A percentile compares a stretch with the other conserved stretches of the same genome.
These are phyloP conservation scores for Spermophilus dauricus DNA, from an alignment of 2,113 vertebrate genomes.

Conservation along the genomic window DNA sequence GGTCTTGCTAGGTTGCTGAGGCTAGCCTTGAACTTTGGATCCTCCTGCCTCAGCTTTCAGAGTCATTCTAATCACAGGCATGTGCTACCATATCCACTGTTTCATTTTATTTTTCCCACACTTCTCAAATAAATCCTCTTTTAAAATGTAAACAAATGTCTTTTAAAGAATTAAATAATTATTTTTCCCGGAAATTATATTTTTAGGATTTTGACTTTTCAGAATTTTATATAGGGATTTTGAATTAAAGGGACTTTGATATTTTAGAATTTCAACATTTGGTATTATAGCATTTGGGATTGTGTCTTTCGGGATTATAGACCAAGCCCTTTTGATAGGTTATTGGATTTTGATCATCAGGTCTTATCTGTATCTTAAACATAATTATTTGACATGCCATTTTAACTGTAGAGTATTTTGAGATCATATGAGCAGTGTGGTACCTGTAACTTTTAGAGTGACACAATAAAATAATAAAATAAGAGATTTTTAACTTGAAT, in stretches of 20 bases:
- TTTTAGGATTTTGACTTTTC: neutral
- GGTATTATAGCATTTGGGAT: neutral
- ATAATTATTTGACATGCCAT: neutral
- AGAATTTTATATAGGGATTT: neutral
- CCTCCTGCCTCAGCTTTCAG: too few species aligned
- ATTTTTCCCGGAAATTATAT: neutral
- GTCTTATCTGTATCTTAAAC: neutral
- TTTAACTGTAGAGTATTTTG: neutral
- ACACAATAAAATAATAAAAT: slow-evolving; percentile 6
- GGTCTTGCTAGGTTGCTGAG: too few species aligned
- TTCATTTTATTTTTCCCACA: neutral
- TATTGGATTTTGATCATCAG: neutral
- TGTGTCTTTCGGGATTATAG: neutral
- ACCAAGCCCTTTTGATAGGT: neutral
- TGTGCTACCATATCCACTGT: neutral
- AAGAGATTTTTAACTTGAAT: neutral
- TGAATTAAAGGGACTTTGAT: too few species aligned
- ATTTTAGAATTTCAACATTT: neutral
- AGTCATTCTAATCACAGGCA: too few species aligned
- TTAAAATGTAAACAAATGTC: neutral
- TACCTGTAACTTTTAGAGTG: neutral
- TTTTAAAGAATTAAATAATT: neutral
- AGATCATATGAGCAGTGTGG: neutral
- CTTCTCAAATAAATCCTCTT: neutral
- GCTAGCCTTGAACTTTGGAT: too few species aligned